Evolutionary conservation across 30 jellyfish, hydroid and myxozoan genomes (phyloP), one percentile per base, ranked within the genome.

Genomic region (Aurelia aurita complex sp. Pacific): DNA sequence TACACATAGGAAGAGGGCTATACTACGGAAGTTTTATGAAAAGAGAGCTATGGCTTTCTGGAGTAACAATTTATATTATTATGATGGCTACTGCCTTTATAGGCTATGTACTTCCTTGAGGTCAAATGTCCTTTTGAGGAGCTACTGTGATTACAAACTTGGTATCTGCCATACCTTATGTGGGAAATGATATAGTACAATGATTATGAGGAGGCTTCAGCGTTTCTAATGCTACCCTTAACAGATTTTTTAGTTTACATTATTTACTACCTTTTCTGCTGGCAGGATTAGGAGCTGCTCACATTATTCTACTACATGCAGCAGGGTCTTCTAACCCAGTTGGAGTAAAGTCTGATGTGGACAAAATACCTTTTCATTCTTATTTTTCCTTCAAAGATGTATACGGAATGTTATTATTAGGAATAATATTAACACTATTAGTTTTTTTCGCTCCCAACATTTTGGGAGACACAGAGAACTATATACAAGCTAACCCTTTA

Each of bases 201-300:
- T 85, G 94, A 54, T 1, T 85, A 35, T 85, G 94, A n/a, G 94
- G 94, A 3, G 94, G 94, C 3, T 85, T 73, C 23, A 65, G 89
- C 46, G 83, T 85, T 1, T 42, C 80, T 1, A 76, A 76, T 46
- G 83, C 94, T 15, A 85, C 94, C 71, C 55, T 85, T 13, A 85
- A 64, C 6, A 62, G 94, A 42, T 85, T 85, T 35, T 85, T 73
- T 51, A 73, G 84, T 46, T 50, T 85, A 0, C 94, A 85, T 64
- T 85, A 73, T 7, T 63, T 85, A 0, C 1, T 85, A 0, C 94
- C 94, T 3, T 85, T 85, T 65, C 63, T 74, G 2, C 51, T 85
- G 11, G 89, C 89, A 0, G 88, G 59, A 0, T 2, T 85, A 38
- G 74, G 72, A 35, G 65, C 72, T 7, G 65, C 69, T 0, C 94